These are phyloP conservation scores for Brachyistius frenatus DNA, from an alignment of 2,113 vertebrate genomes.

Conservation along the genomic window DNA sequence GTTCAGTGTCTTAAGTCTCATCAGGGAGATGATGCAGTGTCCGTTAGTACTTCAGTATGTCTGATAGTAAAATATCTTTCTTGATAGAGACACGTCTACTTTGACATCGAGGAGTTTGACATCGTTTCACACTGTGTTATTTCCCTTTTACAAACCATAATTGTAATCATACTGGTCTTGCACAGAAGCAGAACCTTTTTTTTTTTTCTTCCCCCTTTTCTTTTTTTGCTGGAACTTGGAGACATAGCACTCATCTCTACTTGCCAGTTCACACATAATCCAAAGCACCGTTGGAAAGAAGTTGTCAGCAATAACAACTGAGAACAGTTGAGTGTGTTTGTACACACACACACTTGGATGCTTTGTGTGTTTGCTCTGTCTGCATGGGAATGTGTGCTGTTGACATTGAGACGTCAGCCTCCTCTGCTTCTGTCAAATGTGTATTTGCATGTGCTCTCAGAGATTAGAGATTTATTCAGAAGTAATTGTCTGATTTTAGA, in stretches of 20 bases:
- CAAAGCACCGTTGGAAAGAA: constrained; percentile 36
- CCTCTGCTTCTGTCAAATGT: constrained; percentile 30
- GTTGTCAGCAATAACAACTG: constrained; percentile 23
- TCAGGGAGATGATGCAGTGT: neutral
- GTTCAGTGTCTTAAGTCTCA: neutral
- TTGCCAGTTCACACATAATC: constrained; percentile 19
- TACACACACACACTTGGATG: neutral
- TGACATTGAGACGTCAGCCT: constrained; percentile 1
- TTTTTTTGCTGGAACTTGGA: constrained; percentile 18
- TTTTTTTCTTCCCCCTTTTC: too few species aligned
- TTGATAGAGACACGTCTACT: neutral
- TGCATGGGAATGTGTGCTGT: constrained; percentile 23
- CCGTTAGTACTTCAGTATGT: neutral
- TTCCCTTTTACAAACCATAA: neutral
- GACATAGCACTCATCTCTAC: constrained; percentile 3
- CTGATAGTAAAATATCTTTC: neutral
- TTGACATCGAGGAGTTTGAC: neutral
- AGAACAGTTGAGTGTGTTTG: constrained; percentile 14
- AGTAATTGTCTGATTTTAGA: neutral
- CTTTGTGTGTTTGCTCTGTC: constrained; percentile 7
- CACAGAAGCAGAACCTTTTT: neutral
- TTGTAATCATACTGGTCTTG: constrained; percentile 12
- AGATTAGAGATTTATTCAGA: constrained; percentile 38
- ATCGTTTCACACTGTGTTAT: constrained; percentile 10
- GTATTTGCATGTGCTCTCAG: constrained; percentile 1